phyloP scores from a whole-genome alignment of 2,113 vertebrate genomes.

The Sus scrofa region DNA sequence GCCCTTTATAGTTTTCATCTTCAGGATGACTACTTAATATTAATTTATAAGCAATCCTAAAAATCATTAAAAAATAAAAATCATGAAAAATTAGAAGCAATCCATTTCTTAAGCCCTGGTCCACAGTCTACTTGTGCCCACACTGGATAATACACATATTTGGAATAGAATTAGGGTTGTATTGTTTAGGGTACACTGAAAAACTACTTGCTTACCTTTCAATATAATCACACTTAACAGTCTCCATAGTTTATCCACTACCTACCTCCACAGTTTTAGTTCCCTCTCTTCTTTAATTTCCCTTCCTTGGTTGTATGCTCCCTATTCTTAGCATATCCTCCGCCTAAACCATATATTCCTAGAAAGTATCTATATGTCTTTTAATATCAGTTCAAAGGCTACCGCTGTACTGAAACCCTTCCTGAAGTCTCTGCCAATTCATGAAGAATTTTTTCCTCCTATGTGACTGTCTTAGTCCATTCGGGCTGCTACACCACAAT shows the following conservation, averaged over 20 bases:
- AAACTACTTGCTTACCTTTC: not conserved
- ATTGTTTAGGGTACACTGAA: not conserved
- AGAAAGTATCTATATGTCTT: not conserved
- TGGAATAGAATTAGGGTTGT: not conserved
- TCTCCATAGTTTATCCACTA: not conserved
- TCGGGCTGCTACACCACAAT: not conserved
- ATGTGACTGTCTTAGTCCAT: not conserved
- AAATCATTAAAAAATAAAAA: too few relatives aligned
- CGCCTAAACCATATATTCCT: not conserved
- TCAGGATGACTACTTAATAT: not conserved
- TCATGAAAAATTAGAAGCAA: not conserved
- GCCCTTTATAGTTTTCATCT: not conserved
- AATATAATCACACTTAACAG: not conserved
- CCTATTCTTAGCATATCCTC: not conserved
- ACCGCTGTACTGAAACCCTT: not conserved
- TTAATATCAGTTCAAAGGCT: not conserved
- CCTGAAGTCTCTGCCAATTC: not conserved
- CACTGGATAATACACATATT: not conserved
- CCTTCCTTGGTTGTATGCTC: not conserved
- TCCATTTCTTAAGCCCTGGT: not conserved
- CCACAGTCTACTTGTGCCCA: not conserved
- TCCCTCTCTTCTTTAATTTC: not conserved
- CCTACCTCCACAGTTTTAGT: not conserved
- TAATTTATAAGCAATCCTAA: too few relatives aligned
- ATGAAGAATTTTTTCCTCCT: not conserved